phyloP scores from a whole-genome alignment of 2,888 invertebrate genomes.

The Sinhomidia bicolor region DNA sequence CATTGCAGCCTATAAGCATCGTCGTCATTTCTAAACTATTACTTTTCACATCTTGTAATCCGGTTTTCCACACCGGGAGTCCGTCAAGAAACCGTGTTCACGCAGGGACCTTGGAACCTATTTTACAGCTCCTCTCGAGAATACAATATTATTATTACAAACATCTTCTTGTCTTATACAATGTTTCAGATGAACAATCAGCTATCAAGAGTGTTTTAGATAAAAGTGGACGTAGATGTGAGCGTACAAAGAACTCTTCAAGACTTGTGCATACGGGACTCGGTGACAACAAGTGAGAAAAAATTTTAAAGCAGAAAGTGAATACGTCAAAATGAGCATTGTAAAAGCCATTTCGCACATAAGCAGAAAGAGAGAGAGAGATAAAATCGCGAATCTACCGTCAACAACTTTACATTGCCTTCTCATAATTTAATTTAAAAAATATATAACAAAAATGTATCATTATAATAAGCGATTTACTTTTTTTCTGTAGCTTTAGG shows the following conservation, averaged over 20 bases:
- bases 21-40: conserved; percentile 20
- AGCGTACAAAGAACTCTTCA: no score
- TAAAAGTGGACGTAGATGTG: no score
- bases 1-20: conserved; percentile 8
- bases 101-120: conserved; percentile 35
- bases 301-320: neutral
- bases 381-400: neutral
- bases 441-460: neutral
- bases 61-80: conserved; percentile 46
- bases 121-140: conserved; percentile 5
- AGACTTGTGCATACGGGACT: no score
- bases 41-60: conserved; percentile 31
- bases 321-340: neutral
- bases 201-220: no score
- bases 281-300: no score
- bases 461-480: neutral
- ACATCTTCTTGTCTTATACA: neutral
- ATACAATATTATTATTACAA: neutral
- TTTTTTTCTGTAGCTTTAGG: neutral
- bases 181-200: conserved; percentile 10
- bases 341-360: conserved; percentile 11
- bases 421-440: neutral
- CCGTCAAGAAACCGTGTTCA: conserved; percentile 36
- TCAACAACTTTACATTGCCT: neutral
- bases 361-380: neutral